Evolutionary conservation across 2,888 invertebrate species (phyloP).

Genomic region (Allolobophora icterica): DNA sequence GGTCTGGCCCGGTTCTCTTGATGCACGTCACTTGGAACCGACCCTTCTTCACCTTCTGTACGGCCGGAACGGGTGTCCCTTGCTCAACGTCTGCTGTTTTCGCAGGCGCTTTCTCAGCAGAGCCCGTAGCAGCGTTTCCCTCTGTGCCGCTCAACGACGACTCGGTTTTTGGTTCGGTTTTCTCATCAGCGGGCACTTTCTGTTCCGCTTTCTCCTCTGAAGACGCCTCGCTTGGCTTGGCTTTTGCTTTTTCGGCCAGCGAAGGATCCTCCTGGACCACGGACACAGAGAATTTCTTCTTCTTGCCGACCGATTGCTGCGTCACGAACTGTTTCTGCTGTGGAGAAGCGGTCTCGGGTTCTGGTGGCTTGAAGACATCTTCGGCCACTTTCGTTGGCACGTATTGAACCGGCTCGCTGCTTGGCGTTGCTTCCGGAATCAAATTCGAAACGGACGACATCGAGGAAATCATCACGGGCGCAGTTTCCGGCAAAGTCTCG

Average conservation of each 20-base stretch:
- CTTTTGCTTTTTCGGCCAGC: not conserved
- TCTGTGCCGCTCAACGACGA: not conserved
- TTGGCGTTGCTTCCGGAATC: not conserved
- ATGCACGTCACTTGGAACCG: slow-evolving; percentile 33
- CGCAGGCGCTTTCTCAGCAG: not conserved
- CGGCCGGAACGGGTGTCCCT: not conserved
- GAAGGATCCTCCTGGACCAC: slow-evolving; percentile 41
- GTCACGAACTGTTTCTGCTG: not conserved
- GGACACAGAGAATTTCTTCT: slow-evolving; percentile 45
- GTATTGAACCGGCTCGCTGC: not conserved
- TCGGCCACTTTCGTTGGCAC: not conserved
- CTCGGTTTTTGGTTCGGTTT: not conserved
- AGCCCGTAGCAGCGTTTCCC: not conserved
- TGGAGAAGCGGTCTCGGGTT: not conserved
- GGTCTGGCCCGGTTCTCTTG: not conserved
- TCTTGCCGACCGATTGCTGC: slow-evolving; percentile 29
- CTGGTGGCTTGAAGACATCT: not conserved
- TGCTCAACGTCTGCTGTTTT: not conserved
- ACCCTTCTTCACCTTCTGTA: slow-evolving; percentile 33
- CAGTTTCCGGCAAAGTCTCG: not conserved
- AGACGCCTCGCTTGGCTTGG: not conserved
- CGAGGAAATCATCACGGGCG: not conserved
- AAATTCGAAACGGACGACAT: not conserved
- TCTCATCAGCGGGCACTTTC: not conserved
- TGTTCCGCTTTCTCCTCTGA: not conserved